Evolutionary conservation across 2,113 vertebrate genomes (phyloP).

Genomic region (Corythornis cristatus): DNA sequence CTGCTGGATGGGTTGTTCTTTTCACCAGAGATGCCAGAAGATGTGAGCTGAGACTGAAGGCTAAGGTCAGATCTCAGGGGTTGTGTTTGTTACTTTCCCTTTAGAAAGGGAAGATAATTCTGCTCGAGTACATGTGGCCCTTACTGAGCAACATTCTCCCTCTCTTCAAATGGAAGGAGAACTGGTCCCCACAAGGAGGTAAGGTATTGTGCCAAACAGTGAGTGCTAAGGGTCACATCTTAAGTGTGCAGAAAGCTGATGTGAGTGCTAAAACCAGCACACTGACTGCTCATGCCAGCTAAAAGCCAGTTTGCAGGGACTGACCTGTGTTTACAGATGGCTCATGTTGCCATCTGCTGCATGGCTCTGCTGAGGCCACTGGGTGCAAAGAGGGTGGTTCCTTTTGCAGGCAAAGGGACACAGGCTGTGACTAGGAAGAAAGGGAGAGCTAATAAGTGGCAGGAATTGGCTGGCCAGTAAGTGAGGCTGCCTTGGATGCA

Average conservation of each 20-base stretch:
- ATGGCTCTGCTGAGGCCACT: neutral
- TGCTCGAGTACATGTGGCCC: neutral
- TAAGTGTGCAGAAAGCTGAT: accelerated
- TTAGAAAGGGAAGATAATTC: neutral
- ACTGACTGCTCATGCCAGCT: accelerated
- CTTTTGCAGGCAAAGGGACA: neutral
- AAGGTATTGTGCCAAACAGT: neutral
- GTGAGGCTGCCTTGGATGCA: neutral
- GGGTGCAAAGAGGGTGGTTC: neutral
- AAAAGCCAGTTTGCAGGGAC: neutral
- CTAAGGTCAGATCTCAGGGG: neutral
- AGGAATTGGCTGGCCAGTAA: neutral
- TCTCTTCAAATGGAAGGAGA: neutral
- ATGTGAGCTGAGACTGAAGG: neutral
- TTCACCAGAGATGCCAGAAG: neutral
- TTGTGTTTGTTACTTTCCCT: neutral
- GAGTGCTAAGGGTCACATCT: neutral
- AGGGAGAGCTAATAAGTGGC: neutral
- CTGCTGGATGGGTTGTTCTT: neutral
- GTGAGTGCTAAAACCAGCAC: neutral
- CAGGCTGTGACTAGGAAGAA: neutral
- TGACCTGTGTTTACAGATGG: neutral
- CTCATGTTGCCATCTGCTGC: accelerated
- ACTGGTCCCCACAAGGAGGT: neutral
- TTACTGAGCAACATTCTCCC: neutral